phyloP scores from a whole-genome alignment of 1,140 invertebrate species.

The Drosophila littoralis region DNA sequence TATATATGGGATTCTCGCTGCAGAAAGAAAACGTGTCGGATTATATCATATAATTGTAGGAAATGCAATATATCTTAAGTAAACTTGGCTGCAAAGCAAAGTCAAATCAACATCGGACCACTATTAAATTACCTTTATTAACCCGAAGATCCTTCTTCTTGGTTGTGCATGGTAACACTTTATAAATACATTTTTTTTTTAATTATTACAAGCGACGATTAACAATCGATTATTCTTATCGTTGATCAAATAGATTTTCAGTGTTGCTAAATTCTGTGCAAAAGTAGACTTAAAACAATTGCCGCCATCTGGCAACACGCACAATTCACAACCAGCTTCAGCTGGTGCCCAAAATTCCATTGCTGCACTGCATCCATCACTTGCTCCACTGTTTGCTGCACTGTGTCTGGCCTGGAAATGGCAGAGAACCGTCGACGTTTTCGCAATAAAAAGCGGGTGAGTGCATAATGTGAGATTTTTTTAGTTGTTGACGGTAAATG shows the following conservation, averaged over 20 bases:
- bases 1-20: too few relatives aligned
- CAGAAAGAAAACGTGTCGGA: too few relatives aligned
- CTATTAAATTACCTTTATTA: too few relatives aligned
- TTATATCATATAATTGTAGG: too few relatives aligned
- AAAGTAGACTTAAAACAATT: background rate
- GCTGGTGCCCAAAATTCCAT: background rate
- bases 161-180: background rate
- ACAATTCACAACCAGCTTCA: background rate
- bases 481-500: background rate
- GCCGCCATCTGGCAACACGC: constrained; percentile 18
- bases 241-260: background rate
- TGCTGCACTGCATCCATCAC: constrained; percentile 6
- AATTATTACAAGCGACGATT: background rate
- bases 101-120: too few relatives aligned
- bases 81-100: too few relatives aligned
- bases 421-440: constrained; percentile 58
- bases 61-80: too few relatives aligned
- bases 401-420: constrained; percentile 33
- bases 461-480: background rate
- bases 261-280: background rate
- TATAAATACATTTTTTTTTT: background rate
- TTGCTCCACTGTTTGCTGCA: background rate
- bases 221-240: background rate
- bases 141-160: too few relatives aligned
- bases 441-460: constrained; percentile 63